phyloP scores from a whole-genome alignment of 2,888 invertebrate species.

The Bombyx huttoni region DNA sequence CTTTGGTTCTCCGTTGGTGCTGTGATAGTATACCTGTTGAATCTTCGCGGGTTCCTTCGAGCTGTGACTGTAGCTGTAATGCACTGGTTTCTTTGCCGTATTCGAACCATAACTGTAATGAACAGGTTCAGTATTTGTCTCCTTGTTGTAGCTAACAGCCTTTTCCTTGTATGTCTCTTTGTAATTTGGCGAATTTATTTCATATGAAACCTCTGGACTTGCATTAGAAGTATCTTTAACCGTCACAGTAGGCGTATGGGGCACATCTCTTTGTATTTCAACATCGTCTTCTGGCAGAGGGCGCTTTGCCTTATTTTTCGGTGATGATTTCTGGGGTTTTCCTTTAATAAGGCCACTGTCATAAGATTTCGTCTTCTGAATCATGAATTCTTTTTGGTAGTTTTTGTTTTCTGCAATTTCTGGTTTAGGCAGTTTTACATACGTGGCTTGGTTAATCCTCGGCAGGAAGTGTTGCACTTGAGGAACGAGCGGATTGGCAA shows the following conservation, averaged over 20 bases:
- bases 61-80: slow-evolving; percentile 34
- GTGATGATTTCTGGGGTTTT: slow-evolving; percentile 24
- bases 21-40: slow-evolving; percentile 31
- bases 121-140: slow-evolving; percentile 44
- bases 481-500: slow-evolving; percentile 57
- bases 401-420: slow-evolving; percentile 29
- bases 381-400: slow-evolving; percentile 34
- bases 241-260: slow-evolving; percentile 26
- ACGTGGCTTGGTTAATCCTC: slow-evolving; percentile 42
- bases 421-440: slow-evolving; percentile 33
- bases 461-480: slow-evolving; percentile 65
- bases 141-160: slow-evolving; percentile 47
- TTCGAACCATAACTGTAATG: slow-evolving; percentile 40
- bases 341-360: slow-evolving; percentile 27
- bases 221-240: slow-evolving; percentile 30
- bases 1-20: slow-evolving; percentile 29
- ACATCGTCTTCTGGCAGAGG: slow-evolving; percentile 23
- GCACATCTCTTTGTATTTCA: slow-evolving; percentile 24
- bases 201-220: slow-evolving; percentile 44
- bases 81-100: slow-evolving; percentile 37
- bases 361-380: slow-evolving; percentile 40
- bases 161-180: slow-evolving; percentile 53
- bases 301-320: slow-evolving; percentile 35
- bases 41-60: slow-evolving; percentile 33
- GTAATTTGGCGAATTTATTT: slow-evolving; percentile 49